phyloP scores from a whole-genome alignment of 2,888 invertebrate genomes.

The Aphodius granarius region DNA sequence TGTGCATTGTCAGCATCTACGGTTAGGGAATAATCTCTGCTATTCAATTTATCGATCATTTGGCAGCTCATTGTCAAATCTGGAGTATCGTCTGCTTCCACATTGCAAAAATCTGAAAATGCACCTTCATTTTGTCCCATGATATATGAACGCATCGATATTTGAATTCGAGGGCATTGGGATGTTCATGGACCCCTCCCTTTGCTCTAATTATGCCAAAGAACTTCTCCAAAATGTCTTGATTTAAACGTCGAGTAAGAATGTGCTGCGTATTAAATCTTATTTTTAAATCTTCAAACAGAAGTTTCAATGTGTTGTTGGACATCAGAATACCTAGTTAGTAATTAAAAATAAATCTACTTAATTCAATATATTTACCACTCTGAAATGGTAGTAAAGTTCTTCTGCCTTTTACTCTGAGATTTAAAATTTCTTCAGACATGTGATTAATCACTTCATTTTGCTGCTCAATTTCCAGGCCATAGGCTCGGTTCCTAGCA shows the following conservation, averaged over 20 bases:
- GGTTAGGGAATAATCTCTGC: not conserved
- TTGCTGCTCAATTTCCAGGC: not conserved
- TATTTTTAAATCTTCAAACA: not conserved
- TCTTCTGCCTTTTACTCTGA: not conserved
- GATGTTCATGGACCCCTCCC: not conserved
- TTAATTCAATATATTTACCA: not conserved
- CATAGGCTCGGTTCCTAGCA: not conserved
- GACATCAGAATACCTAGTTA: not conserved
- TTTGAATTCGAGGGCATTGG: not conserved
- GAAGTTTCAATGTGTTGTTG: not conserved
- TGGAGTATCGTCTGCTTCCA: not conserved
- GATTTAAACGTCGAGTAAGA: constrained; percentile 21
- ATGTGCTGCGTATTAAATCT: not conserved
- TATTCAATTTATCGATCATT: not conserved
- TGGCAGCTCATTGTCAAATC: not conserved
- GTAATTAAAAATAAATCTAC: not conserved
- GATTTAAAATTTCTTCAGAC: not conserved
- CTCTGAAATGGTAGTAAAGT: not conserved
- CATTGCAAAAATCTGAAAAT: not conserved
- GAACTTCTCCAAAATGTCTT: constrained; percentile 35
- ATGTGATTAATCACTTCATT: not conserved
- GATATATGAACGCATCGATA: not conserved
- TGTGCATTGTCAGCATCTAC: not conserved
- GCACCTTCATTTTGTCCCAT: not conserved
- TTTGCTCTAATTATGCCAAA: constrained; percentile 20